Base-by-base conservation (phyloP, 2,888 invertebrate species). In the Bellardia bayeri region DNA sequence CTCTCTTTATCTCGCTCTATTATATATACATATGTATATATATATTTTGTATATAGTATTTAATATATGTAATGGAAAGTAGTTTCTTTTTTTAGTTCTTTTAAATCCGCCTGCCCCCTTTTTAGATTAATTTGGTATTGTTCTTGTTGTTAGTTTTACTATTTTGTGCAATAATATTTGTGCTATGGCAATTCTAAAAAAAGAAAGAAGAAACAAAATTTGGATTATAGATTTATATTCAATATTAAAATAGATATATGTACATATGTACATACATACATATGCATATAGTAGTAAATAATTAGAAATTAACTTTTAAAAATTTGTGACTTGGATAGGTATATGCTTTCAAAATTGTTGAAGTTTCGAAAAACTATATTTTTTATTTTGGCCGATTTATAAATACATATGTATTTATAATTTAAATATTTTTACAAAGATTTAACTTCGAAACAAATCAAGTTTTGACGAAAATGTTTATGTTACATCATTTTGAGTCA, bases 161-260 rank as follows among this genome's bases (percentile, higher is more conserved):
- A 42, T 54, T 82, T 85, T 87, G 87, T 87, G 87, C 87, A 85
- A 85, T 87, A 79, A 71, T 79, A 75, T 87, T 87, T 87, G 87
- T 87, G 87, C 87, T 82, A 87, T 79, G 82, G 78, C 85, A 82
- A 85, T 82, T 87, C 87, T 87, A 69, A 82, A 87, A 69, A 74
- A 72, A 64, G 42, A 56, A 64, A 66, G 7, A 51, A 63, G 23
- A 23, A 64, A 16, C 9, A 37, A 14, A n/a, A 51, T 30, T 58
- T 37, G 37, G 37, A 30, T 23, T 58, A 58, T 58, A 23, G 4
- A 9, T 56, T 56, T 56, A 23, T 30, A 58, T 9, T 58, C 4
- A 30, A 45, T 45, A 13, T 45, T 45, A 45, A 37, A 37, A 37
- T 37, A 37, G 4, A 33, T 33, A 37, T 37, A 37, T 5, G n/a